A percentile compares a stretch with the other conserved stretches of the same genome.
Evolutionary conservation across 1,140 invertebrate species (phyloP).

Genomic region (Grapholita molesta): DNA sequence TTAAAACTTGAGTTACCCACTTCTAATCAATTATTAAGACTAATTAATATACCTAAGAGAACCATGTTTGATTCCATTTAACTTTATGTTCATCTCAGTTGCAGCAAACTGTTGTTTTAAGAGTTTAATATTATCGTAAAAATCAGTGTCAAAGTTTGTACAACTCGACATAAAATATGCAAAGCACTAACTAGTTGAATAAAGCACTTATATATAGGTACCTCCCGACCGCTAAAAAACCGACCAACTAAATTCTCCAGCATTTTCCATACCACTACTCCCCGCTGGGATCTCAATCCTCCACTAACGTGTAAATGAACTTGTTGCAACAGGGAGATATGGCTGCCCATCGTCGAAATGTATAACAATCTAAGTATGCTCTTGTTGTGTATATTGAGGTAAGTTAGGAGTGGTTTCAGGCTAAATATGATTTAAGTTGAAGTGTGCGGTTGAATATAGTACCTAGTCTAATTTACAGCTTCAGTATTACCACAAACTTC

Average conservation of each 20-base stretch:
- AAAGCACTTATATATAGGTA: not conserved
- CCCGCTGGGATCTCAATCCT: constrained; percentile 40
- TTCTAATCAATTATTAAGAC: no score
- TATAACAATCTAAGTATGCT: constrained; percentile 30
- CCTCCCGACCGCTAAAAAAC: not conserved
- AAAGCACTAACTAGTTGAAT: not conserved
- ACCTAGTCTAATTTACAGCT: constrained; percentile 28
- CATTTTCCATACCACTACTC: constrained; percentile 53
- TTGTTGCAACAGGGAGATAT: constrained; percentile 40
- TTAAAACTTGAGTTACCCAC: no score
- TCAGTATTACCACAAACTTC: not conserved
- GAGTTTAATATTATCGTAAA: not conserved
- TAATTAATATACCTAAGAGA: no score
- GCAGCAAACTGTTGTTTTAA: not conserved
- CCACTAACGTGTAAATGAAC: constrained; percentile 48
- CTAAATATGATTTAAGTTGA: not conserved
- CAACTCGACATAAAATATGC: not conserved
- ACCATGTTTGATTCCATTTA: not conserved
- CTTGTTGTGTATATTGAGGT: not conserved
- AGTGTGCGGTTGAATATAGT: constrained; percentile 35
- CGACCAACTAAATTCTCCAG: constrained; percentile 40
- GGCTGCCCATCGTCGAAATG: constrained; percentile 17
- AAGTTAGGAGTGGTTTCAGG: not conserved
- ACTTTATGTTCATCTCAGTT: not conserved
- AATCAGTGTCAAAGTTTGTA: not conserved